These are phyloP conservation scores for Pristionchus fissidentatus DNA, from an alignment of 2,888 invertebrate species.

Conservation along the genomic window DNA sequence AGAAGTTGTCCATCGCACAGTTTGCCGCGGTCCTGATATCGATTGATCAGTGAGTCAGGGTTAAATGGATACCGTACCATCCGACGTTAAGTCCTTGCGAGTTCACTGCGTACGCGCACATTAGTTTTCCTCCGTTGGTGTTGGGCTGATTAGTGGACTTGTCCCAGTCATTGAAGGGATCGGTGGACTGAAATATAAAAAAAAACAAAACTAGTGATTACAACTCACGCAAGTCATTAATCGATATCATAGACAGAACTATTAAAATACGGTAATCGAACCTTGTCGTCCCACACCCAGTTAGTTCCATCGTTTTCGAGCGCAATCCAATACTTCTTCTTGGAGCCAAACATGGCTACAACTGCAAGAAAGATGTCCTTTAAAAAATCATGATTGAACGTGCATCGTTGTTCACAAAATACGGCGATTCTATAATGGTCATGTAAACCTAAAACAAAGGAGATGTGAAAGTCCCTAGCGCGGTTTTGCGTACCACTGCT, in stretches of 20 bases:
- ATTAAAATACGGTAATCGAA: not conserved
- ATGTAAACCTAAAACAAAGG: not conserved
- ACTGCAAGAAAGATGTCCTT: not conserved
- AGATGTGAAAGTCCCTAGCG: no score
- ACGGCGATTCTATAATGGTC: not conserved
- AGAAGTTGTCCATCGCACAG: not conserved
- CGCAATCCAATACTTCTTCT: conserved; percentile 23
- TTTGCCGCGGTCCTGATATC: conserved; percentile 18
- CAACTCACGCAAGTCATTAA: no score
- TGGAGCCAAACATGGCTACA: not conserved
- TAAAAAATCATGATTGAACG: no score
- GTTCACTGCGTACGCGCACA: conserved; percentile 13
- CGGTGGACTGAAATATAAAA: not conserved
- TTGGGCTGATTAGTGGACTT: not conserved
- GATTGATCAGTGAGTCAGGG: not conserved
- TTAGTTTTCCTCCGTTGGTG: conserved; percentile 1
- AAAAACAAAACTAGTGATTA: no score
- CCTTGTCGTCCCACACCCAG: conserved; percentile 35
- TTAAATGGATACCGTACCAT: not conserved
- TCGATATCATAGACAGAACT: no score
- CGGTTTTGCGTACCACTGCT: no score
- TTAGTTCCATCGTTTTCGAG: not conserved
- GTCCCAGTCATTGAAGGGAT: conserved; percentile 15
- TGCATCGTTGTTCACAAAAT: no score
- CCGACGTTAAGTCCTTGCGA: not conserved